A percentile compares a stretch with the other conserved stretches of the same genome.
These are phyloP conservation scores for Mactromeris polynyma DNA, from an alignment of 2,888 invertebrate genomes.

Conservation along the genomic window DNA sequence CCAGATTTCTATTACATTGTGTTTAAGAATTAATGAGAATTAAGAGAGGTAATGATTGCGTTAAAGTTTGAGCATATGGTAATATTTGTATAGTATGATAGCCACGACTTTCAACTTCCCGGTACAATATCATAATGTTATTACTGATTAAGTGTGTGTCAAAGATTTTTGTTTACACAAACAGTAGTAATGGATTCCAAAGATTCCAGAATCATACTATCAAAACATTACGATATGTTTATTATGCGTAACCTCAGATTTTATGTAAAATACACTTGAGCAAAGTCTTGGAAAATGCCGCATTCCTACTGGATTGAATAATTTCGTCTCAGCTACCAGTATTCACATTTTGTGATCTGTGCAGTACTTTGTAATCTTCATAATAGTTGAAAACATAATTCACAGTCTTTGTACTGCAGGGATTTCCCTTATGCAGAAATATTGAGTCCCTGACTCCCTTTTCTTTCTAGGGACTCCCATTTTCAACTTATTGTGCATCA, in stretches of 20 bases:
- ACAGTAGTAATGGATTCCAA: background rate
- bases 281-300: background rate
- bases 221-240: background rate
- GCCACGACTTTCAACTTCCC: background rate
- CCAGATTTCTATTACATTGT: background rate
- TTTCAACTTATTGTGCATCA: too few relatives aligned
- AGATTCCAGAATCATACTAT: background rate
- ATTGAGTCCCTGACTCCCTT: too few relatives aligned
- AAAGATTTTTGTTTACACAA: background rate
- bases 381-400: too few relatives aligned
- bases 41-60: background rate
- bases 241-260: background rate
- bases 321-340: background rate
- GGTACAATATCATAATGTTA: background rate
- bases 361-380: too few relatives aligned
- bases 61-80: background rate
- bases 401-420: too few relatives aligned
- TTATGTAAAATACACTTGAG: background rate
- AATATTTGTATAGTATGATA: background rate
- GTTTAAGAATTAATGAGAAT: conserved; percentile 2
- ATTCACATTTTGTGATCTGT: too few relatives aligned
- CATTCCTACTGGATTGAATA: background rate
- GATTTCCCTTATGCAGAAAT: too few relatives aligned
- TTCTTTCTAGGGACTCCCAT: too few relatives aligned
- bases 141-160: background rate